Percentiles rank a stretch among this genome's conserved stretches.
phyloP scores from a whole-genome alignment of 2,113 vertebrate species.

The Nesogale talazaci region DNA sequence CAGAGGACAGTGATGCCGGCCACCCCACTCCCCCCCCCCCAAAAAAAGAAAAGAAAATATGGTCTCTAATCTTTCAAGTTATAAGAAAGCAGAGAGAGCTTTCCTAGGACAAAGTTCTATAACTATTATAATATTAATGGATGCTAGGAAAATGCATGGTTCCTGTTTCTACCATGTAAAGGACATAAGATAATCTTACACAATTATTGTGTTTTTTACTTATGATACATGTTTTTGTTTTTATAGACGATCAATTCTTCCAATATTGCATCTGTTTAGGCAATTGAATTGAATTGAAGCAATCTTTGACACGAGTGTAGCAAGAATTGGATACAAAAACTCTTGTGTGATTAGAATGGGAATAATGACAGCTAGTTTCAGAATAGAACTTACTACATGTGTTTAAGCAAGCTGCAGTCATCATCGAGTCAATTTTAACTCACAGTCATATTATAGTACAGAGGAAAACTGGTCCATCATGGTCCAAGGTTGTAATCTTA shows the following conservation, averaged over 20 bases:
- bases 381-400: not conserved
- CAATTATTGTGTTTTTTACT: not conserved
- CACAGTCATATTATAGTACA: not conserved
- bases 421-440: not conserved
- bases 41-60: too few relatives aligned
- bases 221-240: not conserved
- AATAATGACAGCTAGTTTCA: not conserved
- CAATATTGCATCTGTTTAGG: not conserved
- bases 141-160: not conserved
- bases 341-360: not conserved
- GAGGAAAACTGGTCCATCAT: not conserved
- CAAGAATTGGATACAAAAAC: not conserved
- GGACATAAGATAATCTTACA: not conserved
- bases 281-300: not conserved
- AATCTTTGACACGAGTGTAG: not conserved
- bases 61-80: not conserved
- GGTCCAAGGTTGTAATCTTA: not conserved
- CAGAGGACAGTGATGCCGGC: too few relatives aligned
- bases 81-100: not conserved
- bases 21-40: too few relatives aligned
- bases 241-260: not conserved
- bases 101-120: not conserved
- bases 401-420: not conserved
- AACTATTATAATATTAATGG: not conserved
- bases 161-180: not conserved